Conservation (phyloP, 2,113 vertebrate species). For the Dicrurus megarhynchus region DNA sequence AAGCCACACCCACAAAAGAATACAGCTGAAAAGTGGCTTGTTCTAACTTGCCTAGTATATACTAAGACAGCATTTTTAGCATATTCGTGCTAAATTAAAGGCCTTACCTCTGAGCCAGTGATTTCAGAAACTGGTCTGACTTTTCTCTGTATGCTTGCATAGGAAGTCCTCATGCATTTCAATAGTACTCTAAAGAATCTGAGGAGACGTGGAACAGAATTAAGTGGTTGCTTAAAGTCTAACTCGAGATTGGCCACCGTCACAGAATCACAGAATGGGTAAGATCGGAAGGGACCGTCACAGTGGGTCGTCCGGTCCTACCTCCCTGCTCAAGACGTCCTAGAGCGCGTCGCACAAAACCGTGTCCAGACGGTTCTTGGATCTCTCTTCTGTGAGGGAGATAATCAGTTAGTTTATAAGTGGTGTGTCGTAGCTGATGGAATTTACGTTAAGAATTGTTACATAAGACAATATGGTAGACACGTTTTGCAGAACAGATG, state of each 20-base stretch:
- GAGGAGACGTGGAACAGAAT: background rate
- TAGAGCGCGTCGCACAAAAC: background rate
- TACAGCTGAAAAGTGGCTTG: background rate
- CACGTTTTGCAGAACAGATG: background rate
- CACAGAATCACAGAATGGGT: background rate
- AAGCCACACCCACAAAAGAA: background rate
- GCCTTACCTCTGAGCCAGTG: fast-evolving
- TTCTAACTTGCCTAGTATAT: background rate
- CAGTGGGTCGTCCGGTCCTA: background rate
- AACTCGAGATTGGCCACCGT: background rate
- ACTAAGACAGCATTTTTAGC: background rate
- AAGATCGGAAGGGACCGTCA: background rate
- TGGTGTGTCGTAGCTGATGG: background rate
- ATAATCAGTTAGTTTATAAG: background rate
- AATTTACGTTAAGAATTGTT: background rate
- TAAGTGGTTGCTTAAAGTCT: background rate
- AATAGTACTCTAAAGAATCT: background rate
- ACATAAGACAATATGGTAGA: background rate
- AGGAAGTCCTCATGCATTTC: background rate
- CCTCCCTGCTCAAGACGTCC: background rate
- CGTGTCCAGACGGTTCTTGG: background rate
- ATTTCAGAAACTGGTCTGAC: background rate
- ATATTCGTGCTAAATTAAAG: background rate
- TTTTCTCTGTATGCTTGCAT: background rate
- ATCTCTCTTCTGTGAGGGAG: background rate